phyloP scores from a whole-genome alignment of 2,113 vertebrate species.

The Columba livia region DNA sequence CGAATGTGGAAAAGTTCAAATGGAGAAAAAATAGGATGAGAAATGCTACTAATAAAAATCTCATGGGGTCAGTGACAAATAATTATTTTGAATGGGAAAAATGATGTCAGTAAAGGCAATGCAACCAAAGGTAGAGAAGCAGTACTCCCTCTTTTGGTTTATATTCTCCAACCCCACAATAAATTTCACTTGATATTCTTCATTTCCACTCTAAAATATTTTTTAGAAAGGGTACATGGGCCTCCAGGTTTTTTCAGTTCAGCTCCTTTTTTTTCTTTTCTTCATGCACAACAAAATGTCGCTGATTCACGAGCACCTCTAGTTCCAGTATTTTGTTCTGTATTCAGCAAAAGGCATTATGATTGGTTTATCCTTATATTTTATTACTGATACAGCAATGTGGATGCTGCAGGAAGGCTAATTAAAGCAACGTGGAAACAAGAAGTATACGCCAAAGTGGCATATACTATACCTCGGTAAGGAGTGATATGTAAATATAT shows the following conservation, averaged over 20 bases:
- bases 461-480: neutral
- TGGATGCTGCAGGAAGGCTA: neutral
- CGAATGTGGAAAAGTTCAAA: neutral
- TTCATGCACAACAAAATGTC: neutral
- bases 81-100: neutral
- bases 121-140: neutral
- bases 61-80: neutral
- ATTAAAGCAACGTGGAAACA: neutral
- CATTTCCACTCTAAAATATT: neutral
- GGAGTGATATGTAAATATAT: neutral
- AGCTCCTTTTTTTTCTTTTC: neutral
- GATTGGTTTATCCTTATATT: neutral
- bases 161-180: neutral
- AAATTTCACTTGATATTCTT: neutral
- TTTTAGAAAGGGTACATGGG: neutral
- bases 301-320: neutral
- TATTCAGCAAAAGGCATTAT: neutral
- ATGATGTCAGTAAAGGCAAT: neutral
- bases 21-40: neutral
- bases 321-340: neutral
- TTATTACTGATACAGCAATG: neutral
- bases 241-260: neutral
- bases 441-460: neutral
- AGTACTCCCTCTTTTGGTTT: neutral
- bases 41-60: neutral